These are phyloP conservation scores for Poeciliopsis retropinna DNA, from an alignment of 2,113 vertebrate species.

Conservation along the genomic window DNA sequence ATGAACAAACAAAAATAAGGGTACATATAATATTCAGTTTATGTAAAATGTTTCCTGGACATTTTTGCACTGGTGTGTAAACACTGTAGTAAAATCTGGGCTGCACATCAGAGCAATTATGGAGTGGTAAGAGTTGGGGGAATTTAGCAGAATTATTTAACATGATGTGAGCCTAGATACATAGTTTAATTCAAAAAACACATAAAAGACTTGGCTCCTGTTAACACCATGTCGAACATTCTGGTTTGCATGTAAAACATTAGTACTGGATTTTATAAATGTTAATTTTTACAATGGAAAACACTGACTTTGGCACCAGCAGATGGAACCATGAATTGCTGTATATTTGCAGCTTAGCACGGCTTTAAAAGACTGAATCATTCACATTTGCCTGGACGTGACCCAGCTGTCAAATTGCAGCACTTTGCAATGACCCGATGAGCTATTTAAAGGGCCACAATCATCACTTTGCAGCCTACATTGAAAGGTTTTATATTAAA, in stretches of 20 bases:
- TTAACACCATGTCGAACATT: not conserved
- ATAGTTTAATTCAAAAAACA: not conserved
- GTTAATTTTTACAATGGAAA: not conserved
- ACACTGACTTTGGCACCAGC: no score
- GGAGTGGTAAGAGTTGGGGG: not conserved
- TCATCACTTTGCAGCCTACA: not conserved
- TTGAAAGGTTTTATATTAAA: not conserved
- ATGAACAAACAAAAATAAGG: not conserved
- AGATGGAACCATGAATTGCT: not conserved
- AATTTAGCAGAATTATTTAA: conserved; percentile 6
- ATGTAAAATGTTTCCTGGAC: not conserved
- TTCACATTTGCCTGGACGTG: conserved; percentile 6
- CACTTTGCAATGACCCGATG: not conserved
- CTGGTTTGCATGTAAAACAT: not conserved
- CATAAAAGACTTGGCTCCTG: not conserved
- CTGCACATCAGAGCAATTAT: conserved; percentile 17
- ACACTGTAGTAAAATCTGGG: not conserved
- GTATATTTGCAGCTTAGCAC: not conserved
- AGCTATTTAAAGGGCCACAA: not conserved
- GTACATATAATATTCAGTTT: not conserved
- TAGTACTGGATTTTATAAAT: not conserved
- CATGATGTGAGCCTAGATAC: conserved; percentile 1
- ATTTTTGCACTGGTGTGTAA: not conserved
- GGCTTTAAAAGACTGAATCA: not conserved
- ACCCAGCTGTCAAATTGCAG: not conserved